Conservation (phyloP, 2,888 invertebrate species). For the Metallyticus violacea region DNA sequence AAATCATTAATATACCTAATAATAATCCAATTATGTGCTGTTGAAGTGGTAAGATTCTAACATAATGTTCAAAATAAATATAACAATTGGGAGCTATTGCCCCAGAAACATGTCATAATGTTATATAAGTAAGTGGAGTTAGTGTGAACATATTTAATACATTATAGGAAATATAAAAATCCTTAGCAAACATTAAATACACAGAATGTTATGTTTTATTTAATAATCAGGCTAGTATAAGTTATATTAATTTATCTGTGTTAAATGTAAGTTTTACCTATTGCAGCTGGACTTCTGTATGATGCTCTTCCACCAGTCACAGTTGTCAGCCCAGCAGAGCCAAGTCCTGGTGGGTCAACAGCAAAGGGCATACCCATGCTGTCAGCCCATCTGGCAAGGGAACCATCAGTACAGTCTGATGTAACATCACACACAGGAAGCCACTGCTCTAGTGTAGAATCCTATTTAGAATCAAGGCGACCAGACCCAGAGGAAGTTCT, state of each 20-base stretch:
- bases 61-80: not conserved
- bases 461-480: conserved; percentile 75
- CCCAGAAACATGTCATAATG: too few relatives aligned
- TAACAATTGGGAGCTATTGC: not conserved
- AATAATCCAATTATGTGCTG: too few relatives aligned
- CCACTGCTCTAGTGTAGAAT: conserved; percentile 75
- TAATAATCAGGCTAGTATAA: not conserved
- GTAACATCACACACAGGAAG: conserved; percentile 47
- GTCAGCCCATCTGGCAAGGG: conserved; percentile 39
- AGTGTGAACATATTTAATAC: too few relatives aligned
- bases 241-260: not conserved
- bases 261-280: not conserved
- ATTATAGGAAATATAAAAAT: too few relatives aligned
- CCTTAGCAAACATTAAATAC: not conserved
- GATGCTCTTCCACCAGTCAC: conserved; percentile 28
- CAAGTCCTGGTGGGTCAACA: not conserved
- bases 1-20: too few relatives aligned
- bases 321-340: conserved; percentile 14
- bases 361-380: not conserved
- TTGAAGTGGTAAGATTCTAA: not conserved
- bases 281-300: conserved; percentile 29
- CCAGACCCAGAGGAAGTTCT: conserved; percentile 89
- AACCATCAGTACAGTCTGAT: conserved; percentile 47
- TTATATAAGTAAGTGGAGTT: too few relatives aligned
- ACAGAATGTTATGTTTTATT: not conserved